Evolutionary conservation across 2,797 vertebrate genomes (phyloP).

Genomic region (Strix occidentalis): DNA sequence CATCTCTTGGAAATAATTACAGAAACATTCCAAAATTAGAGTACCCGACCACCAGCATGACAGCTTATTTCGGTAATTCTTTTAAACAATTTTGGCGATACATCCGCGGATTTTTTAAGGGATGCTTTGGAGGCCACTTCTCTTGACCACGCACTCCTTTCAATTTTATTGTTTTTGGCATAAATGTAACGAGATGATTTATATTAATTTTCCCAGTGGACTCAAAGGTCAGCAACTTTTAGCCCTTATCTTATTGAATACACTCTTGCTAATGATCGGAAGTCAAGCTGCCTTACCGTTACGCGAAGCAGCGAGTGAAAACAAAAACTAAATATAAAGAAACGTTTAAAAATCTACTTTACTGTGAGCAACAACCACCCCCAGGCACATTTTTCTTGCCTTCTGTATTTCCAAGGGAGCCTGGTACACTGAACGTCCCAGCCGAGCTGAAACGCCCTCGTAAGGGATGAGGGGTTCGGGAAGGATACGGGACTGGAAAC

Average conservation of each 20-base stretch:
- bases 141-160: background rate
- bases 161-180: slow-evolving; percentile 11
- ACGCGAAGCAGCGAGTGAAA: background rate
- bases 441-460: background rate
- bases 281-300: background rate
- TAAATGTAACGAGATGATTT: slow-evolving; percentile 30
- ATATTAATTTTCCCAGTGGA: background rate
- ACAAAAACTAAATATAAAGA: background rate
- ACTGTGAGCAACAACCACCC: background rate
- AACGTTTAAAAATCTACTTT: background rate
- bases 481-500: background rate
- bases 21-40: background rate
- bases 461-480: background rate
- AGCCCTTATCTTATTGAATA: slow-evolving; percentile 3
- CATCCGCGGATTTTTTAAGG: background rate
- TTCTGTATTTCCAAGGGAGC: background rate
- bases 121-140: background rate
- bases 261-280: background rate
- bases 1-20: background rate
- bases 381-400: background rate
- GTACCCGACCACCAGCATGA: background rate
- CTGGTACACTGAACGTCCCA: fast-evolving
- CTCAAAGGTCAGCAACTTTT: slow-evolving; percentile 39
- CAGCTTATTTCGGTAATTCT: background rate
- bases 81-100: background rate